Percentiles rank a stretch among this genome's conserved stretches.
Evolutionary conservation across 2,797 vertebrate genomes (phyloP).

Genomic region (Pelodytes ibericus): DNA sequence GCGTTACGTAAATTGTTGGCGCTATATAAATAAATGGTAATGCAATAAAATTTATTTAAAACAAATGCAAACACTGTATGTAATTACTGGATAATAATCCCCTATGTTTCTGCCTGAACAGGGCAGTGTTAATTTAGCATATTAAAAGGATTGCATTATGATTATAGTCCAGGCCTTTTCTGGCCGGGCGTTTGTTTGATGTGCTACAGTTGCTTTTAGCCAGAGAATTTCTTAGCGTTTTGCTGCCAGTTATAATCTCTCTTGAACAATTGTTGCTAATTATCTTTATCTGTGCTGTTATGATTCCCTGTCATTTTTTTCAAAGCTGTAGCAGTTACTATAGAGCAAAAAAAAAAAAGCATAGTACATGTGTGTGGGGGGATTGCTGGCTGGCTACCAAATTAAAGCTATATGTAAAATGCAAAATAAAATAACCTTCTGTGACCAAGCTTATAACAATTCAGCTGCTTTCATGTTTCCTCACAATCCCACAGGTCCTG

Average conservation of each 20-base stretch:
- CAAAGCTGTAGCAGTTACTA: neutral
- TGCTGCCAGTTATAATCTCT: neutral
- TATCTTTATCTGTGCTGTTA: neutral
- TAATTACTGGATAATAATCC: neutral
- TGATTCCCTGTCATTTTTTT: neutral
- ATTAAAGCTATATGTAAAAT: neutral
- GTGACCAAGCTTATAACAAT: constrained; percentile 13
- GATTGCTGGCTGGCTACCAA: neutral
- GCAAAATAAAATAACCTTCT: neutral
- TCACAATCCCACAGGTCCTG: constrained; percentile 23
- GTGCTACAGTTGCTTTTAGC: neutral
- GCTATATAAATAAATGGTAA: no score
- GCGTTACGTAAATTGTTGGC: no score
- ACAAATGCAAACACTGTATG: neutral
- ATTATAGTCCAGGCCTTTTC: neutral
- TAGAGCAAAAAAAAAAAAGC: no score
- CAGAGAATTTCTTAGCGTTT: constrained; percentile 2
- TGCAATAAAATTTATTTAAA: no score
- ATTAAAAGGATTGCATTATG: neutral
- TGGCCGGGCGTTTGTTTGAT: neutral
- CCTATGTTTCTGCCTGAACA: neutral
- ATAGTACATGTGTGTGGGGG: constrained; percentile 1
- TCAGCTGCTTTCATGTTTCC: constrained; percentile 15
- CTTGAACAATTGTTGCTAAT: constrained; percentile 5
- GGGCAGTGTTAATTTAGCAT: neutral